These are phyloP conservation scores for Scyliorhinus canicula DNA, from an alignment of 2,797 vertebrate genomes.

Conservation along the genomic window DNA sequence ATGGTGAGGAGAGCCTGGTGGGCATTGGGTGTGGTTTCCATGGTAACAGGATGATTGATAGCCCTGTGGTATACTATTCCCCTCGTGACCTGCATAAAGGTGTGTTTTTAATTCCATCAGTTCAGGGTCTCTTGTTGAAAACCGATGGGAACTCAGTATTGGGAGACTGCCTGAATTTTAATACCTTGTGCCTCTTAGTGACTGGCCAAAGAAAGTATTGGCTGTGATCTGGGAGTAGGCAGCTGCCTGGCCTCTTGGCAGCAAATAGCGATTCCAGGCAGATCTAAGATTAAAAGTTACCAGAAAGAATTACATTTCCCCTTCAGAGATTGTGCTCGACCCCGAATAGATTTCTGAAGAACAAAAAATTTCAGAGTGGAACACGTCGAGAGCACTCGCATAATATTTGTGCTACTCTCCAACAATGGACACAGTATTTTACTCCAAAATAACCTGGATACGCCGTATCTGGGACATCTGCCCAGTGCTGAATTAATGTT, in stretches of 20 bases:
- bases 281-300: conserved; percentile 17
- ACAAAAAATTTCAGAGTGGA: background rate
- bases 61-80: background rate
- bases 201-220: conserved; percentile 14
- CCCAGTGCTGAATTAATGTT: background rate
- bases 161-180: background rate
- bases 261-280: background rate
- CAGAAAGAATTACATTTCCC: background rate
- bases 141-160: background rate
- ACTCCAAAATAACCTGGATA: background rate
- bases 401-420: background rate
- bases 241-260: conserved; percentile 17
- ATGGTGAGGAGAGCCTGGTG: background rate
- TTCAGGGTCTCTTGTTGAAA: background rate
- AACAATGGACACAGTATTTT: background rate
- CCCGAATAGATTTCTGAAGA: background rate
- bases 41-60: background rate
- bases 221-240: background rate
- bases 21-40: background rate
- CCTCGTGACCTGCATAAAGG: background rate
- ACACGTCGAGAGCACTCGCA: background rate
- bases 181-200: background rate
- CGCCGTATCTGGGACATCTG: background rate
- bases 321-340: background rate
- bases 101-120: background rate